Base-by-base conservation (phyloP, 2,888 invertebrate species). In the Apodemia hepburni region DNA sequence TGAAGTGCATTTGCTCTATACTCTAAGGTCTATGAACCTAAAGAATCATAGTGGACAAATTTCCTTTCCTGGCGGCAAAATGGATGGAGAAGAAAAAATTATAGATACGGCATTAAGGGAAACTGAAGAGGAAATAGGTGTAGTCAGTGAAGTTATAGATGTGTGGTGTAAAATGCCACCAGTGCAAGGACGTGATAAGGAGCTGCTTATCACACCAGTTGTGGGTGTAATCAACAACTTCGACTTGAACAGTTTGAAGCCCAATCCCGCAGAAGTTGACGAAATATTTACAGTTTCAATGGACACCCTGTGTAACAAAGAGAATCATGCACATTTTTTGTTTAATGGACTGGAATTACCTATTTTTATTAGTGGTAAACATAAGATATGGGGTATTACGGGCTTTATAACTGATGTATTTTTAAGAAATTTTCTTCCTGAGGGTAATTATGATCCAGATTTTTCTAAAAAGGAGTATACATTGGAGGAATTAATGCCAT, bases 61-160 rank as follows among this genome's bases (percentile, higher is more conserved):
- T 15, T 96, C 97, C 8, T 97, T 97, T 85, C 98, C 95, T 62
- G 98, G 96, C 68, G 98, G 96, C 0, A 96, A 95, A 87, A 89
- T 92, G 63, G 97, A 97, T 68, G 89, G 91, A 1, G 94, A 95
- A 69, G 85, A 87, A 70, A 93, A 89, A 68, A 87, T 93, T 7
- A 87, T 94, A 45, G 93, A 95, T 12, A 96, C 98, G 11, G 98
- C 98, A 0, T 73, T 98, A 0, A 90, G 98, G 61, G 98, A 98
- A 90, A 96, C 98, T 0, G 93, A 96, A 77, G 98, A 98, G 84
- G 98, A 98, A 83, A 92, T 98, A 6, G 96, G 97, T 0, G 89
- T 98, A 29, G 77, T 91, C 0, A 81, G 85, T 5, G 77, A 91
- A 0, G 82, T 88, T 12, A 85, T 97, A 0, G 93, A 95, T 38